These are phyloP conservation scores for Actinia equina DNA, from an alignment of 64 coral and sea anemone genomes.

Conservation along the genomic window DNA sequence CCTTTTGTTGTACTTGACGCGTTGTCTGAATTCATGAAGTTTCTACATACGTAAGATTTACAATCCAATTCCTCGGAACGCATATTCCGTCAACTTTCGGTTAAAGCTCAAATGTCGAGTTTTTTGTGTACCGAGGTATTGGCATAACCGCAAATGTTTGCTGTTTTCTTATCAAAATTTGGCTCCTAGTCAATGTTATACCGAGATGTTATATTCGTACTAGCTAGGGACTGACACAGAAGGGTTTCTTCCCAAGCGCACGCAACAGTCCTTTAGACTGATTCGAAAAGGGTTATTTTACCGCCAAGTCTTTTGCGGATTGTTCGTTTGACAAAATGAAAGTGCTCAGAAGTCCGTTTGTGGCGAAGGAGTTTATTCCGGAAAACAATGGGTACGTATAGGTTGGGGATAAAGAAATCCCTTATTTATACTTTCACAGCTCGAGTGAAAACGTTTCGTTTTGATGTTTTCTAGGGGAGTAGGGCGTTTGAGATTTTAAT, in stretches of 20 bases:
- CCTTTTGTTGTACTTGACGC: background rate
- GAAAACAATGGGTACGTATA: background rate
- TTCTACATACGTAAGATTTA: constrained; percentile 11
- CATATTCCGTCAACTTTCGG: constrained; percentile 21
- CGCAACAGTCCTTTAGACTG: background rate
- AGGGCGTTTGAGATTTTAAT: background rate
- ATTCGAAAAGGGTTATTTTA: constrained; percentile 13
- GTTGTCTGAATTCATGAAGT: background rate
- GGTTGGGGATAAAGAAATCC: background rate
- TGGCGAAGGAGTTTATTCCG: background rate
- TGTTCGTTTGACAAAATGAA: constrained; percentile 5
- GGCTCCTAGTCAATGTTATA: constrained; percentile 14
- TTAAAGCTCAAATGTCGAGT: constrained; percentile 25
- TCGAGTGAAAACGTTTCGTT: background rate
- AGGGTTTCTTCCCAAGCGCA: background rate
- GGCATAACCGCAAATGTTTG: background rate
- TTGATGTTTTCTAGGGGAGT: background rate
- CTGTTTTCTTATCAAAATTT: constrained; percentile 8
- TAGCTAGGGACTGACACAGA: background rate
- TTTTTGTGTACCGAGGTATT: constrained; percentile 12
- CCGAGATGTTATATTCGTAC: background rate
- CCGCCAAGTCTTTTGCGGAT: background rate
- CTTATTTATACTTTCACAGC: background rate
- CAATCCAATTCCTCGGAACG: constrained; percentile 8
- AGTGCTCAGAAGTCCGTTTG: background rate